Evolutionary conservation across 1,140 invertebrate genomes (phyloP).

Genomic region (Zaprionus ghesquierei): DNA sequence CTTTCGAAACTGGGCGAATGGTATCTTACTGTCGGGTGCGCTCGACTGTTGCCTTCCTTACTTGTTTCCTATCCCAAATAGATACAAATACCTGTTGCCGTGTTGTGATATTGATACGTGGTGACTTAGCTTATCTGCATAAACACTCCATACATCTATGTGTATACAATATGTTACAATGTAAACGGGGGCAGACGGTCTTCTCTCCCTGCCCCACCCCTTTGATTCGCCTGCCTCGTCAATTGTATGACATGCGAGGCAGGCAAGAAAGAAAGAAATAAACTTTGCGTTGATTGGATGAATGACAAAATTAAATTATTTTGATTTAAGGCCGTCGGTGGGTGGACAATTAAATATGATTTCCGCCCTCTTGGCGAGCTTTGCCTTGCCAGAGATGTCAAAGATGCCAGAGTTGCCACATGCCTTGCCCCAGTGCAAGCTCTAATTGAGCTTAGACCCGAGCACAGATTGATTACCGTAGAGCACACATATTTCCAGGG

Average conservation of each 20-base stretch:
- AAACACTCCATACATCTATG: conserved; percentile 22
- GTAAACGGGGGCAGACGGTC: conserved; percentile 28
- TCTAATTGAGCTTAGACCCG: conserved; percentile 35
- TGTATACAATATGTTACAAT: too few relatives aligned
- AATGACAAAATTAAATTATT: conserved; percentile 82
- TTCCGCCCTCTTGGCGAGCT: conserved; percentile 50
- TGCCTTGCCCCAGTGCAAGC: neutral
- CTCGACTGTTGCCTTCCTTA: too few relatives aligned
- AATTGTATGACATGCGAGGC: conserved; percentile 20
- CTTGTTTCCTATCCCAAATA: too few relatives aligned
- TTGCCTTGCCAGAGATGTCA: conserved; percentile 13
- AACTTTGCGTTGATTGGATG: conserved; percentile 75
- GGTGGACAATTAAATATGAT: conserved; percentile 79
- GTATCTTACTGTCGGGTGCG: too few relatives aligned
- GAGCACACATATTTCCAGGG: conserved; percentile 18
- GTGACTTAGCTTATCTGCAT: conserved; percentile 35
- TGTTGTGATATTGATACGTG: conserved; percentile 23
- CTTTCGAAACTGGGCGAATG: too few relatives aligned
- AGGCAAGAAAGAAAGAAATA: conserved; percentile 37
- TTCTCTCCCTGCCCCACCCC: too few relatives aligned
- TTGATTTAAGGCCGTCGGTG: conserved; percentile 76
- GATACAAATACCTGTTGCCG: neutral
- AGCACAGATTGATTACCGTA: neutral
- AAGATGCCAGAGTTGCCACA: neutral
- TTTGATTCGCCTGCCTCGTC: neutral